Evolutionary conservation across 2,888 invertebrate genomes (phyloP).

Genomic region (Ethmia dodecea): DNA sequence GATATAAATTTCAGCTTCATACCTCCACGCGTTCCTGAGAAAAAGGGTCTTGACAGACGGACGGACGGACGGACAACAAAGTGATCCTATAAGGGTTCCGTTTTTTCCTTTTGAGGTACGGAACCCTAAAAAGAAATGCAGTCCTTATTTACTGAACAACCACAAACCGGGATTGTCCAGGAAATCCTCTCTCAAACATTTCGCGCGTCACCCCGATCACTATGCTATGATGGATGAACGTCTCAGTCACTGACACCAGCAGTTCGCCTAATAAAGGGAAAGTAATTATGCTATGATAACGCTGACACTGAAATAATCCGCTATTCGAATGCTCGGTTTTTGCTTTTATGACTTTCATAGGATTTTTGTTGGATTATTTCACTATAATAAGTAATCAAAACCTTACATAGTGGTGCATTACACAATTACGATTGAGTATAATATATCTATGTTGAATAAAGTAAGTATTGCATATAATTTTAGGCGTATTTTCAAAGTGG

Average conservation of each 20-base stretch:
- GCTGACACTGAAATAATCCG: not conserved
- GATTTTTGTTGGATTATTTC: no score
- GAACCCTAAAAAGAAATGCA: no score
- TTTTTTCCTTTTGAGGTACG: not conserved
- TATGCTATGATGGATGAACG: conserved; percentile 6
- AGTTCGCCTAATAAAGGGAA: conserved; percentile 11
- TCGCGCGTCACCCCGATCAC: conserved; percentile 8
- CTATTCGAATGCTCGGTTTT: not conserved
- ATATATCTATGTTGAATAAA: not conserved
- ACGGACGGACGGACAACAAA: no score
- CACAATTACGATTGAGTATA: not conserved
- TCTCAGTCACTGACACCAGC: conserved; percentile 11
- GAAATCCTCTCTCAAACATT: not conserved
- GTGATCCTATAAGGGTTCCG: no score
- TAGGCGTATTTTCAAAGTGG: no score
- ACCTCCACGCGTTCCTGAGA: no score
- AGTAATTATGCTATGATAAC: conserved; percentile 11
- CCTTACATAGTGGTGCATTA: not conserved
- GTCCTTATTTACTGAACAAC: not conserved
- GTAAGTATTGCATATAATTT: not conserved
- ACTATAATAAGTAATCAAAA: no score
- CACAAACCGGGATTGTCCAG: not conserved
- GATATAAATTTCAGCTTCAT: no score
- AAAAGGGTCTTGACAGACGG: no score
- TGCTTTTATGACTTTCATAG: no score